A percentile compares a stretch with the other conserved stretches of the same genome.
Evolutionary conservation across 2,888 invertebrate species (phyloP).

Genomic region (Oligia fasciuncula): DNA sequence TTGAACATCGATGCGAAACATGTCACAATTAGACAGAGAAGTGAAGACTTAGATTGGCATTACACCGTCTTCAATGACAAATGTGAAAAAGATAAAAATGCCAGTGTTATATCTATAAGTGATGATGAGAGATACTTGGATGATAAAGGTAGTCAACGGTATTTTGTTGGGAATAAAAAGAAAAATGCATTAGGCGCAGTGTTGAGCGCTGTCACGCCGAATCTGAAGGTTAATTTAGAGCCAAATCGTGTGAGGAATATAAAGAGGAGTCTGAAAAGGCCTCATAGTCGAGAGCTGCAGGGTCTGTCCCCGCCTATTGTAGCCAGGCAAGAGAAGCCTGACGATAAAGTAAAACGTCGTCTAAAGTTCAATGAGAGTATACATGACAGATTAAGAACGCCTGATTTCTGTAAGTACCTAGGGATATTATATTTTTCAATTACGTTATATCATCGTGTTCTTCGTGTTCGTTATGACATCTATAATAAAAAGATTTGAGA

Average conservation of each 20-base stretch:
- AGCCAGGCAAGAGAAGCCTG: slow-evolving; percentile 62
- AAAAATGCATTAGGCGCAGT: slow-evolving; percentile 61
- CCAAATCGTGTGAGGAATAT: slow-evolving; percentile 78
- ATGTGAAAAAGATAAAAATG: slow-evolving; percentile 42
- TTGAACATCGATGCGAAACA: slow-evolving; percentile 70
- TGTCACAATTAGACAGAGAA: slow-evolving; percentile 73
- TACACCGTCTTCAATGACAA: slow-evolving; percentile 74
- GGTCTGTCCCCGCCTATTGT: slow-evolving; percentile 73
- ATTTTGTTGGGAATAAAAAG: slow-evolving; percentile 57
- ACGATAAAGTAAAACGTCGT: slow-evolving; percentile 74
- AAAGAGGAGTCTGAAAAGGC: slow-evolving; percentile 83
- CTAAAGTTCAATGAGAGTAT: slow-evolving; percentile 71
- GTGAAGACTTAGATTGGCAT: slow-evolving; percentile 74
- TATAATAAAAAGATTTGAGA: neutral
- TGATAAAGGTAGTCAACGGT: slow-evolving; percentile 34
- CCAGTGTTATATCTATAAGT: slow-evolving; percentile 67
- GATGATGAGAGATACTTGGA: slow-evolving; percentile 69
- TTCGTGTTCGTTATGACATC: no score
- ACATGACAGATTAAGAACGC: slow-evolving; percentile 68
- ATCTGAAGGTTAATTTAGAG: slow-evolving; percentile 67
- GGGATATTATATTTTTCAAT: neutral
- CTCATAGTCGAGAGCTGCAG: slow-evolving; percentile 82
- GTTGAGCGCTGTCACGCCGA: slow-evolving; percentile 72
- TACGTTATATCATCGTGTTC: no score
- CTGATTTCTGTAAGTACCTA: slow-evolving; percentile 77